Evolutionary conservation across 2,888 invertebrate genomes (phyloP), one percentile per base, ranked within the genome.

Genomic region (Pemphredon lugubris): DNA sequence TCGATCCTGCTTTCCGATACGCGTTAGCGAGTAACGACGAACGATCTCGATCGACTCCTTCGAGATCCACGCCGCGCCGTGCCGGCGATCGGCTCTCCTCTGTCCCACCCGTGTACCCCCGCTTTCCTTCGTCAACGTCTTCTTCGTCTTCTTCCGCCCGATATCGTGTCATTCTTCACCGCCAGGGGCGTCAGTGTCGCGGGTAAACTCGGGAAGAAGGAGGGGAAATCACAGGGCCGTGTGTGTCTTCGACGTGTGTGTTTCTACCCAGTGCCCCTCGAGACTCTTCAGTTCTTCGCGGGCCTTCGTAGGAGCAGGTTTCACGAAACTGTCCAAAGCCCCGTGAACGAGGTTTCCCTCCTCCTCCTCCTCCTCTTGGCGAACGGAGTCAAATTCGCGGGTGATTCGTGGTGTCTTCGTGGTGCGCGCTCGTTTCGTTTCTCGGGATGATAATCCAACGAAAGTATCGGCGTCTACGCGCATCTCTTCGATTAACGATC

Each of bases 151-250:
- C 65, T 73, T 73, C 64, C 72, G 73, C 76, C 55, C 54, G 74
- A 55, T 76, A 76, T 82, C 81, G 82, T 84, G 83, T 85, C 84
- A 84, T 83, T 86, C 84, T 79, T 85, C 78, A 80, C 87, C 85
- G 84, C 84, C 83, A 85, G 85, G 83, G 85, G 86, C 87, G 84
- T 85, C 81, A 74, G 76, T 82, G 82, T 85, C 85, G 84, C 79
- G 58, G 60, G 70, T 65, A 67, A 75, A 75, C 71, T 78, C 66
- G 63, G n/a, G 61, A 61, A 55, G 78, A 67, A 81, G 72, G 51
- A 74, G 80, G 79, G 87, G 88, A 84, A 84, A 86, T 53, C 86
- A 83, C 86, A 85, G 84, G 84, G 84, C 81, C 84, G 83, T 78
- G 81, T 74, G 81, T 81, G 79, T 67, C 73, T 71, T 75, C 81